Conservation (phyloP, 1,140 invertebrate species). For the Drosophila malerkotliana region DNA sequence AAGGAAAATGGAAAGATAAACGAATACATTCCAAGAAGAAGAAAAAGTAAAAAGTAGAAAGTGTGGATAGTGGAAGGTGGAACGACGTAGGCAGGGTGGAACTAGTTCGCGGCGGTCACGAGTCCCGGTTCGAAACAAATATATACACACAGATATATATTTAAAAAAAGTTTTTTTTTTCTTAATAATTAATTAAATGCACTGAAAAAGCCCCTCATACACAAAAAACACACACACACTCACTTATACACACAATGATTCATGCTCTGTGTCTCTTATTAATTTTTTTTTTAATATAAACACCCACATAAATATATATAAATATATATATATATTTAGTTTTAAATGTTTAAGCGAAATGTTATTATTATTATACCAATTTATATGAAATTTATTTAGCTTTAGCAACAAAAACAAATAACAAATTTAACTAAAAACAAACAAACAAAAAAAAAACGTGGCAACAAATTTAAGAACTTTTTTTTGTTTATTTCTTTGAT, state of each 20-base stretch:
- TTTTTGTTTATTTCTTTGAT: conserved; percentile 51
- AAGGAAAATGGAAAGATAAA: conserved; percentile 36
- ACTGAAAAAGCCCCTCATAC: conserved; percentile 43
- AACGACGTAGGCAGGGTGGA: neutral
- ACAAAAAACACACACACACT: conserved; percentile 17
- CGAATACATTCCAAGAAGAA: conserved; percentile 65
- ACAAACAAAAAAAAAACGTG: conserved; percentile 63
- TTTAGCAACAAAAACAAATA: conserved; percentile 70
- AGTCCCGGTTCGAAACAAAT: conserved; percentile 9
- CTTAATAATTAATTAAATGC: conserved; percentile 47
- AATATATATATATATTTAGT: conserved; percentile 46
- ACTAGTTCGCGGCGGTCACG: conserved; percentile 15
- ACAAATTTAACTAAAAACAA: conserved; percentile 41
- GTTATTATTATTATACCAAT: conserved; percentile 79
- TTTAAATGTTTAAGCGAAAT: conserved; percentile 70
- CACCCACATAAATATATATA: conserved; percentile 35
- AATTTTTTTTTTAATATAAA: conserved; percentile 42
- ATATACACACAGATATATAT: conserved; percentile 25
- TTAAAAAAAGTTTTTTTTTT: conserved; percentile 18
- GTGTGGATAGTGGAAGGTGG: conserved; percentile 6
- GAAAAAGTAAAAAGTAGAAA: conserved; percentile 14
- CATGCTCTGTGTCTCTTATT: conserved; percentile 69
- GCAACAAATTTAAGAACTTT: conserved; percentile 65
- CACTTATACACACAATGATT: conserved; percentile 50
- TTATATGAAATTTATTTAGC: conserved; percentile 81